Base-by-base conservation (phyloP, 2,797 vertebrate species). In the Hemibagrus guttatus region DNA sequence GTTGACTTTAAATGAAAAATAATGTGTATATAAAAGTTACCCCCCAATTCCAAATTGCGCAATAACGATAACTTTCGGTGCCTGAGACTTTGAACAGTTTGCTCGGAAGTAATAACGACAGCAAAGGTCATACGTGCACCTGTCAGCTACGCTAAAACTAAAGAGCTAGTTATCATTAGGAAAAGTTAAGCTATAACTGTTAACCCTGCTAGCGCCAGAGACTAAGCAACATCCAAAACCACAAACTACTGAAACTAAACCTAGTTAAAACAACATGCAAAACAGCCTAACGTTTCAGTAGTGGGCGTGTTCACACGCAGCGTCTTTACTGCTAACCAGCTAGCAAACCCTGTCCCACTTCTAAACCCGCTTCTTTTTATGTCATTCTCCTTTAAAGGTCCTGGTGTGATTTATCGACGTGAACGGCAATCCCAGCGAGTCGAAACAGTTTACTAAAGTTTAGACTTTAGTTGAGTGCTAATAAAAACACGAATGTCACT, bases 41-140 rank as follows among this genome's bases (percentile, higher is more conserved):
- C 26, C 49, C 49, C 0, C 11, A 23, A 12, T 46, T 26, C 23
- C 46, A 7, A 7, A 26, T 23, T 46, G 42, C 11, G 21, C 4
- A 26, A 31, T 3, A 49, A 28, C 26, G 7, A 17, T 4, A 28
- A 63, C 13, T 58, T 59, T 23, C 11, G 31, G 26, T 11, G 35
- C 1, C 31, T 52, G n/a, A 78, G 5, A 74, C 63, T 19, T 26
- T 7, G 16, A 54, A 9, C 26, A 63, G 56, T 81, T 81, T 13
- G 3, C 61, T 28, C 26, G 61, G 59, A 49, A 81, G 80, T 66
- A 66, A 8, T 63, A 42, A 4, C 59, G 26, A 5, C 63, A 66
- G n/a, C 23, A 66, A 81, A 88, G 85, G 85, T 86, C 64, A 89
- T 76, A 78, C 42, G 61, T 79, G 58, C 49, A 81, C 23, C 54